These are phyloP conservation scores for Lypha dubia DNA, from an alignment of 2,888 invertebrate species.

Conservation along the genomic window DNA sequence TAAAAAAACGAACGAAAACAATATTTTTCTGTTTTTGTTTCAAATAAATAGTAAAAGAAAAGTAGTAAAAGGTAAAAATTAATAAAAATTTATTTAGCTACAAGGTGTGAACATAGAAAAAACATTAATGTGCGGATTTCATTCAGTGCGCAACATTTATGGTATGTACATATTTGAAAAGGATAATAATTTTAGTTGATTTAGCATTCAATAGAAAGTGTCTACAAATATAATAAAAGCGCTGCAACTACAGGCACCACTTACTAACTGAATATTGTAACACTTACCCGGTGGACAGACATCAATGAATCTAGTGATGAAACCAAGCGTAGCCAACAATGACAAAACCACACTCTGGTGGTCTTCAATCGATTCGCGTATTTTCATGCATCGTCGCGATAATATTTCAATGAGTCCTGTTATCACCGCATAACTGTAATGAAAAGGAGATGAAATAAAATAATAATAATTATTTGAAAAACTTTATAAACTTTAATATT, in stretches of 20 bases:
- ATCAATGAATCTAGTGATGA: constrained; percentile 83
- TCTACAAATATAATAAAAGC: neutral
- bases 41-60: constrained; percentile 8
- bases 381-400: constrained; percentile 88
- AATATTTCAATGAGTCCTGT: constrained; percentile 92
- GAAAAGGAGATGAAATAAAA: constrained; percentile 10
- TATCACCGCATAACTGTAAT: constrained; percentile 89
- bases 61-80: constrained; percentile 63
- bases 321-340: constrained; percentile 82
- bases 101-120: constrained; percentile 69
- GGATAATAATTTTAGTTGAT: constrained; percentile 14
- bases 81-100: constrained; percentile 73
- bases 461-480: neutral
- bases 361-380: constrained; percentile 86
- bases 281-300: constrained; percentile 82
- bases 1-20: constrained; percentile 34
- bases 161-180: constrained; percentile 6
- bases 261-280: constrained; percentile 20
- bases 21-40: constrained; percentile 17
- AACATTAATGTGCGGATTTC: constrained; percentile 43
- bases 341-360: constrained; percentile 83
- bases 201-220: neutral
- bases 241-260: neutral
- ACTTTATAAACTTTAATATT: too few species aligned
- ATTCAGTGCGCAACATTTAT: constrained; percentile 25